Evolutionary conservation across 2,888 invertebrate species (phyloP), one percentile per base, ranked within the genome.

Genomic region (Oscheius myriophilus): DNA sequence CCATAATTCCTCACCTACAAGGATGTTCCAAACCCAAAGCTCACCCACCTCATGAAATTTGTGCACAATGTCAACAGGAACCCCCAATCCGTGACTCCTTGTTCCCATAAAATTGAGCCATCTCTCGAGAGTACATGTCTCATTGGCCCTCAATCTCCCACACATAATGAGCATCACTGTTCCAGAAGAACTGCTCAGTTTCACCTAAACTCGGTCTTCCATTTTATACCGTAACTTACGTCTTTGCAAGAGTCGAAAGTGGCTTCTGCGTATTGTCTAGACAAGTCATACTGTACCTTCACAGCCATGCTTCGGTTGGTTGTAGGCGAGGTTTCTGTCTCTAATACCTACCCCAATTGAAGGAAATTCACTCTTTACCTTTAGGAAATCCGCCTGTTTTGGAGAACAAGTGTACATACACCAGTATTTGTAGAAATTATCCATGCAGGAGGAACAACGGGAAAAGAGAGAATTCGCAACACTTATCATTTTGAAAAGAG

Each of bases 141-240:
- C 51, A 39, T 90, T 89, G 0, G 92, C 91, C 1, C 18, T 91
- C 0, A 87, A 86, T 0, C 94, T 41, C 23, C 51, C 94, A 87
- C 96, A 95, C 91, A 96, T 92, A 2, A 94, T 64, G 86, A 92
- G 92, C 75, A 96, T 83, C 0, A 92, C 94, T 18, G 39, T 49
- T 2, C 61, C 61, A 21, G 49, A 26, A 14, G 46, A 46, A 33
- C 49, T 46, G 61, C 26, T 25, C 26, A 61, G n/a, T 49, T 61
- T 61, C 21, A 61, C 61, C 61, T 61, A 25, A 39, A 52, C n/a
- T 4, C 6, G 21, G 6, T 3, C 14, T 21, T 25, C 9, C 9
- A 18, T 52, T 52, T 16, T 4, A 2, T 21, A 16, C 11, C 25
- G 25, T 16, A 9, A 43, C 61, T 55, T 7, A 83, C 83, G 68